Base-by-base conservation (phyloP, 2,113 vertebrate genomes). In the Polypterus bichir region DNA sequence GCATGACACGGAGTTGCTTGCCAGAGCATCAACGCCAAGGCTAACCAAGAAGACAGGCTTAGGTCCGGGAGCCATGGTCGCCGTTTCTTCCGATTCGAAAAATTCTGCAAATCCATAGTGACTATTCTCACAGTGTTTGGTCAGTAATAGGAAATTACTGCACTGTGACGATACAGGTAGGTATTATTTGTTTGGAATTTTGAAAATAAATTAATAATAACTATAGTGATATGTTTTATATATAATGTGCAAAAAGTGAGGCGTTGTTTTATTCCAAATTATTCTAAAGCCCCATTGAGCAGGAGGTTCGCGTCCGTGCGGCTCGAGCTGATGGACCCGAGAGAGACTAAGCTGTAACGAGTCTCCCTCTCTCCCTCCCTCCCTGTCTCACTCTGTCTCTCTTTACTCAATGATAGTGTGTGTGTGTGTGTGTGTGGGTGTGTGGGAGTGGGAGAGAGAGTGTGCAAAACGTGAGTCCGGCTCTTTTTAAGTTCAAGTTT, bases 241-340 rank as follows among this genome's bases (percentile, higher is more conserved):
- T 75, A 81, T 69, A 71, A 71, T 73, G 63, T 59, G 69, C 64
- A 70, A 74, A 27, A 27, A 77, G 65, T 60, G 65, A 11, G 59
- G 65, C 27, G 70, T 74, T 65, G 48, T 74, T 73, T 77, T 68
- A 71, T 79, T 77, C 65, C 65, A 71, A 70, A 66, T 77, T 74
- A 72, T 73, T 75, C 78, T 81, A 72, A 73, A 83, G 75, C 77
- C 76, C 83, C 82, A 86, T 86, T 79, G 80, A 80, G 73, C 75
- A 78, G 66, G 66, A 61, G 49, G 76, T 77, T 59, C 73, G 79
- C 78, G 76, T 75, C 73, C 73, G 61, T 75, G 74, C 62, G 74
- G 77, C 75, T 72, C 73, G 76, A 83, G 77, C 75, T 79, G 76
- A 83, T 79, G 79, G 77, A 79, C 70, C 77, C 68, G 79, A 74